Conservation (phyloP, 2,888 invertebrate genomes). For the Morpho deidamia region DNA sequence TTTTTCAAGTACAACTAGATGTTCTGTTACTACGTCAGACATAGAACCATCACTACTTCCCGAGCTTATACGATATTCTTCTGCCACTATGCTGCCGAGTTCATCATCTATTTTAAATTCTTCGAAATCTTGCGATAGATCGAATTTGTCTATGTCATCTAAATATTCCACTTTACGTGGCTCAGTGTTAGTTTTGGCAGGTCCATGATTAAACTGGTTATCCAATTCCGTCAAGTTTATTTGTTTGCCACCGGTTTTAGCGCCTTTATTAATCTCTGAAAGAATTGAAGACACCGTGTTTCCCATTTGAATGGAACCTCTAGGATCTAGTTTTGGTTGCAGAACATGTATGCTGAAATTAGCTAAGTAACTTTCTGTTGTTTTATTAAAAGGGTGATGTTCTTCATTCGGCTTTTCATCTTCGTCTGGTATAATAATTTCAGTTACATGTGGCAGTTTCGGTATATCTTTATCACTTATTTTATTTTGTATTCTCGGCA, state of each 20-base stretch:
- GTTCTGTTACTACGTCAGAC: conserved; percentile 65
- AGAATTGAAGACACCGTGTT: conserved; percentile 80
- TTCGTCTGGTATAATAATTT: conserved; percentile 84
- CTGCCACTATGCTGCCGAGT: conserved; percentile 69
- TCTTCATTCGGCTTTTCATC: conserved; percentile 68
- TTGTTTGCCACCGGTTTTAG: conserved; percentile 61
- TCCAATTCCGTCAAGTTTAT: conserved; percentile 68
- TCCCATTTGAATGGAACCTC: conserved; percentile 79
- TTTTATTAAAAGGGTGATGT: conserved; percentile 52
- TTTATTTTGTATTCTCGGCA: conserved; percentile 65
- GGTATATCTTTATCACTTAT: conserved; percentile 81
- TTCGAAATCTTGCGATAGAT: conserved; percentile 87
- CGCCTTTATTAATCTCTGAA: conserved; percentile 77
- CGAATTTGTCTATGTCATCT: conserved; percentile 79
- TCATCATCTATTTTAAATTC: conserved; percentile 89
- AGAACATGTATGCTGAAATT: conserved; percentile 62
- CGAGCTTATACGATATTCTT: conserved; percentile 74
- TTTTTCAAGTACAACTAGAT: conserved; percentile 59
- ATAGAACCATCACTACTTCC: conserved; percentile 70
- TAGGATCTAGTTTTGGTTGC: conserved; percentile 67
- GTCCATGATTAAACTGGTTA: conserved; percentile 59
- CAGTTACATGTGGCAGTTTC: conserved; percentile 85
- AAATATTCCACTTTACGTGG: conserved; percentile 66
- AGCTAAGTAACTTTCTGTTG: conserved; percentile 57
- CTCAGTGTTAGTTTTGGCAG: conserved; percentile 50